Base-by-base conservation (phyloP, 2,797 vertebrate species). In the Rhodeus uyekii region DNA sequence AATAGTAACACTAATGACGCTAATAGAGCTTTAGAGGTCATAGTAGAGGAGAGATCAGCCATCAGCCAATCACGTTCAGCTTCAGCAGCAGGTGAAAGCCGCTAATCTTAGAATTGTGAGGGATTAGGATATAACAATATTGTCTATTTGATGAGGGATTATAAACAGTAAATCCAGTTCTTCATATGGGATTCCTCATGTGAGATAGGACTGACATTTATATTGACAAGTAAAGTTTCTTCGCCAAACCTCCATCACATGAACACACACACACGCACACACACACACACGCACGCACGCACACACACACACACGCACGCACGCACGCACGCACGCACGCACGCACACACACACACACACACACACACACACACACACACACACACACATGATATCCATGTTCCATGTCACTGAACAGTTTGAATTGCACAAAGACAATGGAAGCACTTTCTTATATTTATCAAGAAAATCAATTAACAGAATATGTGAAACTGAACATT, bases 81-180 rank as follows among this genome's bases (percentile, higher is more conserved):
- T 83, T 89, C 89, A 85, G 88, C 71, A 44, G 84, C 76, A 82
- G 76, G 89, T 89, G 88, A 89, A 87, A 91, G 92, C 88, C 82
- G 87, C 92, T 94, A 94, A 93, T 93, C 94, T 93, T 91, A 91
- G 90, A 92, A 92, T 90, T 91, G 88, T 87, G 90, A 86, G 85
- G 93, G 94, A 95, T 94, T 95, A 94, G 91, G 90, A 92, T 89
- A 87, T 89, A 89, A 91, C 90, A 93, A 94, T 95, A 94, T 94
- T 94, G 93, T 93, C 91, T 93, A 93, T 94, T 94, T 95, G 94
- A 95, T 94, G 93, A 95, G 93, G 93, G 94, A 94, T 95, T 95
- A 94, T 93, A 92, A 93, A 93, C 90, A 89, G 90, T 91, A 94
- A 94, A 95, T 95, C 93, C 93, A 93, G 91, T 92, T 92, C 93